These are phyloP conservation scores for Mimachlamys varia DNA, from an alignment of 2,888 invertebrate species.

Conservation along the genomic window DNA sequence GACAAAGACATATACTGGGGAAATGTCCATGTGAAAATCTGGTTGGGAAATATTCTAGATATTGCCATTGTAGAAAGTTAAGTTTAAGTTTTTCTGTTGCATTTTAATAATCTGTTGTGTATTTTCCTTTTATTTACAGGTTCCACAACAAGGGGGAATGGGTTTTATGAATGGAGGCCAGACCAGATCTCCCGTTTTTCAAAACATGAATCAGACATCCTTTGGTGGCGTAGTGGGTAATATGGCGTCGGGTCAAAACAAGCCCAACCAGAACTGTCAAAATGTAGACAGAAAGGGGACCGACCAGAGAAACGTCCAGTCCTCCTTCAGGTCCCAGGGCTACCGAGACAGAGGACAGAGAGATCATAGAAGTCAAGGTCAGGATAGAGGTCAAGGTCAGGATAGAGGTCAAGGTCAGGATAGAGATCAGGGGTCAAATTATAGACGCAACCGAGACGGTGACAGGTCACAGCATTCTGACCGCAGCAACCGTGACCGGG, in stretches of 20 bases:
- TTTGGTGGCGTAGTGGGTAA: not conserved
- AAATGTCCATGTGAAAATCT: too few species aligned
- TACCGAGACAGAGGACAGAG: not conserved
- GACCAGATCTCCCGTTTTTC: not conserved
- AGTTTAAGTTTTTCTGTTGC: too few species aligned
- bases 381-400: not conserved
- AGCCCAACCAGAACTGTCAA: not conserved
- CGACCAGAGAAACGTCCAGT: not conserved
- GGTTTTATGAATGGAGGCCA: slow-evolving; percentile 12
- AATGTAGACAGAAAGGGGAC: not conserved
- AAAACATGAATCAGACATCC: not conserved
- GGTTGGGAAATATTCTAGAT: too few species aligned
- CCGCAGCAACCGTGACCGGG: not conserved
- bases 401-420: not conserved
- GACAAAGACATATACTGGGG: too few species aligned
- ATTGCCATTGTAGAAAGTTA: too few species aligned
- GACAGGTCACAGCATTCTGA: not conserved
- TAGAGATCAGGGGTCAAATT: not conserved
- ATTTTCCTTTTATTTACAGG: not conserved
- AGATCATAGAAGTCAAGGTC: not conserved
- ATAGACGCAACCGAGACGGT: not conserved
- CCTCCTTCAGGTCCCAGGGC: not conserved
- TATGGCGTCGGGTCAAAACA: not conserved
- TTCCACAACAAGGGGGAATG: not conserved
- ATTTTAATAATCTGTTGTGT: not conserved